Evolutionary conservation across 2,113 vertebrate species (phyloP).

Genomic region (Laticauda colubrina): DNA sequence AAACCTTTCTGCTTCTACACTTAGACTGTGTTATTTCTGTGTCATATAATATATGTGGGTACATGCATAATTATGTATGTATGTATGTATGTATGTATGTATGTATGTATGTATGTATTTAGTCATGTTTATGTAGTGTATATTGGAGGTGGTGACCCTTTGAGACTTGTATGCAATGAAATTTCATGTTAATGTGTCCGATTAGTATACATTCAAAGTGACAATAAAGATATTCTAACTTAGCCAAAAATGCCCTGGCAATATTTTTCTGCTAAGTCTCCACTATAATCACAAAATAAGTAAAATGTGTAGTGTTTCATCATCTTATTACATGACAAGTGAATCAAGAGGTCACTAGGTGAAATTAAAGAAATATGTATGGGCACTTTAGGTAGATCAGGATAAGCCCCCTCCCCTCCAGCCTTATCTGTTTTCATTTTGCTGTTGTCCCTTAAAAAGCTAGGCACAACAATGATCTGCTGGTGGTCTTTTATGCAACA

Average conservation of each 20-base stretch:
- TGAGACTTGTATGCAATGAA: no score
- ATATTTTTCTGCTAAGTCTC: background rate
- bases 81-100: no score
- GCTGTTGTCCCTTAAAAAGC: background rate
- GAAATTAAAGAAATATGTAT: background rate
- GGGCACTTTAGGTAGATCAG: background rate
- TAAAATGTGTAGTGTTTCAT: background rate
- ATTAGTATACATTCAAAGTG: no score
- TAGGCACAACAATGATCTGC: background rate
- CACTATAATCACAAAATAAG: background rate
- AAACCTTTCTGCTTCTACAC: background rate
- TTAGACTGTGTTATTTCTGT: background rate
- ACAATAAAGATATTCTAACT: no score
- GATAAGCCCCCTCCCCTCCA: background rate
- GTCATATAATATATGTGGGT: no score
- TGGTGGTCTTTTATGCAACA: background rate
- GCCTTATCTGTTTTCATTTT: background rate
- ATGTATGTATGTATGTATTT: no score
- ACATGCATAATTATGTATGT: no score
- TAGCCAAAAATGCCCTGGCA: background rate
- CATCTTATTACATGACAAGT: background rate
- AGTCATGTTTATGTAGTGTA: no score
- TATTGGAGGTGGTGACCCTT: no score
- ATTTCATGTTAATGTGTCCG: no score
- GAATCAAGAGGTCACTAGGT: background rate